Evolutionary conservation across 1,140 invertebrate genomes (phyloP).

Genomic region (Drosophila nebulosa): DNA sequence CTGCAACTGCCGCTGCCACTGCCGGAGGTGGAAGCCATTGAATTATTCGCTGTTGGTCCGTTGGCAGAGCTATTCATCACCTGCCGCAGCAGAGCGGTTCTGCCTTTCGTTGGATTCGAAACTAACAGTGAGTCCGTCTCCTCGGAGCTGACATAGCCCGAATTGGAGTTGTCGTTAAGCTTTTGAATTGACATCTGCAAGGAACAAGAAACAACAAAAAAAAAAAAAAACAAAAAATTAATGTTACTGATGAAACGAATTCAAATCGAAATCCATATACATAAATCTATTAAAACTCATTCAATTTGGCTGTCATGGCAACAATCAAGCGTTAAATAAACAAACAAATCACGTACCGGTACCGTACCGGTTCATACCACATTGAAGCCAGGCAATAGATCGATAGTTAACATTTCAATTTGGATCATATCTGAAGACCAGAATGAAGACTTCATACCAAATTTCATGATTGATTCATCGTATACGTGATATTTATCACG

Average conservation of each 20-base stretch:
- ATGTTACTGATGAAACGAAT: no score
- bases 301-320: no score
- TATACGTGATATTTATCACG: neutral
- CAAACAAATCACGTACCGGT: no score
- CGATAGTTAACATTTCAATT: no score
- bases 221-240: no score
- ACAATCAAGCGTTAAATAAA: no score
- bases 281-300: neutral
- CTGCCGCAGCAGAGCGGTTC: conserved; percentile 57
- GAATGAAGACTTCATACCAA: no score
- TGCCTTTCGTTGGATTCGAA: conserved; percentile 62
- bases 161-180: conserved; percentile 82
- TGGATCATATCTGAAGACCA: no score
- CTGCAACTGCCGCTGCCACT: conserved; percentile 27
- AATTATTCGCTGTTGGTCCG: conserved; percentile 82
- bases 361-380: no score
- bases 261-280: no score
- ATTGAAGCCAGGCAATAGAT: no score
- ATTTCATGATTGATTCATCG: neutral
- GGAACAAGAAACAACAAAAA: no score
- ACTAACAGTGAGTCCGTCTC: conserved; percentile 90
- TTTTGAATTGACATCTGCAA: conserved; percentile 81
- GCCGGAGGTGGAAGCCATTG: conserved; percentile 78
- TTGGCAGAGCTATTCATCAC: conserved; percentile 64
- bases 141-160: conserved; percentile 87